These are phyloP conservation scores for Drosophila fulvimacula DNA, from an alignment of 2,888 invertebrate species.

Conservation along the genomic window DNA sequence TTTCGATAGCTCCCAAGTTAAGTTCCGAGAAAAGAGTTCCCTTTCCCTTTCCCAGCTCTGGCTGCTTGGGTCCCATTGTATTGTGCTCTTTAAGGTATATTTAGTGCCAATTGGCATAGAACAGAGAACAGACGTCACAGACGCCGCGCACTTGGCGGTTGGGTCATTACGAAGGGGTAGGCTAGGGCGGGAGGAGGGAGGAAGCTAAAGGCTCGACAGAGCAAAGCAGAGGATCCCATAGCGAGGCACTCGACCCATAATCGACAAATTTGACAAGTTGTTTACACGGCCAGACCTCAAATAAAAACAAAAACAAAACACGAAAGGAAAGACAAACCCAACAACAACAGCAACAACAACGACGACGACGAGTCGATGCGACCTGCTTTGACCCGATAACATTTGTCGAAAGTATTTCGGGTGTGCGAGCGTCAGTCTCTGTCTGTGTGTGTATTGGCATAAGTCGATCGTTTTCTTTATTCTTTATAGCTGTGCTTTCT, in stretches of 20 bases:
- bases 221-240: conserved; percentile 12
- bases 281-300: conserved; percentile 40
- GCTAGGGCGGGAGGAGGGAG: background rate
- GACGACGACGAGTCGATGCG: conserved; percentile 6
- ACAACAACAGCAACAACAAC: background rate
- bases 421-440: conserved; percentile 3
- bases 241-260: conserved; percentile 20
- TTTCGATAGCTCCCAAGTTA: background rate
- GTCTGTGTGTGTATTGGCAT: conserved; percentile 13
- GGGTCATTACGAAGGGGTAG: background rate
- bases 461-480: conserved; percentile 52
- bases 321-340: background rate
- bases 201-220: background rate
- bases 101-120: conserved; percentile 10
- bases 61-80: background rate
- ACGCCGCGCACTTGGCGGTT: background rate
- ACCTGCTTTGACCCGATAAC: conserved; percentile 37
- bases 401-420: conserved; percentile 40
- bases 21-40: background rate
- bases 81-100: background rate
- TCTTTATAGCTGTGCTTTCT: conserved; percentile 43
- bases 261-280: conserved; percentile 39
- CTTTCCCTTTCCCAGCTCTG: background rate
- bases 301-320: background rate
- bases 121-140: conserved; percentile 14